These are phyloP conservation scores for Benthosema pterotum DNA, from an alignment of 2,797 vertebrate species.

Conservation along the genomic window DNA sequence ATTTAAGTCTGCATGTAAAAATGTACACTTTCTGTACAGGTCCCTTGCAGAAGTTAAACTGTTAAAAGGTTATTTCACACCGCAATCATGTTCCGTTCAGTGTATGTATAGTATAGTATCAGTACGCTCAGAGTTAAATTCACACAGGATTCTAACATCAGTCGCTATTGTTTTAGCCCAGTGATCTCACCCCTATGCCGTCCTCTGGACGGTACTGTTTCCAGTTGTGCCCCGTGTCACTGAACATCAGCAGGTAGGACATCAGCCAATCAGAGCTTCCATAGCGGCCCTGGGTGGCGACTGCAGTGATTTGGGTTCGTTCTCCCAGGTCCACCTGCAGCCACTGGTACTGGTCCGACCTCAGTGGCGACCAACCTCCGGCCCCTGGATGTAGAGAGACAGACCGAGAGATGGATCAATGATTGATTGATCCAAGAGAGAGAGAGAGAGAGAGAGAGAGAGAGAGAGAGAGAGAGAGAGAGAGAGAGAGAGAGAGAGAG, in stretches of 20 bases:
- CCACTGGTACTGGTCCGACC: constrained; percentile 86
- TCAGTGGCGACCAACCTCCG: constrained; percentile 90
- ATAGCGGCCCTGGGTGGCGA: constrained; percentile 90
- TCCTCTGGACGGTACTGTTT: constrained; percentile 89
- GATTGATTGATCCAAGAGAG: too few species aligned
- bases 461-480: not conserved
- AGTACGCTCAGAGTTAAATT: too few species aligned
- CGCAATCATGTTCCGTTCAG: too few species aligned
- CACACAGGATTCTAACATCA: too few species aligned
- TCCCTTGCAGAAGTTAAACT: too few species aligned
- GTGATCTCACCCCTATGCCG: constrained; percentile 80
- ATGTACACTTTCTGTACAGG: too few species aligned
- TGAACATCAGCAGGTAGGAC: constrained; percentile 89
- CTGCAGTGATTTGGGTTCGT: constrained; percentile 84
- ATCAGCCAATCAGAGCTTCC: constrained; percentile 94
- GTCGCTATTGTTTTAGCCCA: too few species aligned
- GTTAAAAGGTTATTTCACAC: too few species aligned
- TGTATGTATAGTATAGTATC: too few species aligned
- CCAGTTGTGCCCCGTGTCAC: constrained; percentile 93
- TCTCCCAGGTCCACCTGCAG: constrained; percentile 89
- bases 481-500: not conserved
- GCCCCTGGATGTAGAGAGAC: constrained; percentile 69
- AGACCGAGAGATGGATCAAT: constrained; percentile 4
- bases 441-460: not conserved
- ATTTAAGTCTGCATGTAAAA: too few species aligned